These are phyloP conservation scores for Sinocyclocheilus grahami DNA, from an alignment of 2,113 vertebrate species.

Conservation along the genomic window DNA sequence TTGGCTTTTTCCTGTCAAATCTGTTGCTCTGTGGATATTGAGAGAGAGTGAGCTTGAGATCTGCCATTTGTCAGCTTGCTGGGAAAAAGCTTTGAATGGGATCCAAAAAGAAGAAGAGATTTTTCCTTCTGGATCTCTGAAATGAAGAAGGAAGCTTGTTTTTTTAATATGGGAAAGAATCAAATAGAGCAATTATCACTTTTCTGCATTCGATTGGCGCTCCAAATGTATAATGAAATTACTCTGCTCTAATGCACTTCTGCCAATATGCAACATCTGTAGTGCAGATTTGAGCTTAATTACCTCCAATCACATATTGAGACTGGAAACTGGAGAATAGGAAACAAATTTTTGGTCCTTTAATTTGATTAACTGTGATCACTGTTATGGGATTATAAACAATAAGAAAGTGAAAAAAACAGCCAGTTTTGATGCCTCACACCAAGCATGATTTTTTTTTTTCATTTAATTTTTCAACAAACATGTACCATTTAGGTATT, in stretches of 20 bases:
- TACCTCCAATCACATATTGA: not conserved
- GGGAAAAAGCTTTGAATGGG: conserved; percentile 29
- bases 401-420: conserved; percentile 14
- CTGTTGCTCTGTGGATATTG: conserved; percentile 43
- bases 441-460: too few relatives aligned
- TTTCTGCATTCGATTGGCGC: not conserved
- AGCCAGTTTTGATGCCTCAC: not conserved
- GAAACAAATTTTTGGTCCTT: conserved; percentile 13
- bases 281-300: conserved; percentile 5
- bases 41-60: conserved; percentile 34
- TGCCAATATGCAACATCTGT: conserved; percentile 8
- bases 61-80: conserved; percentile 48
- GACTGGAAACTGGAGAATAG: too few relatives aligned
- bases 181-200: not conserved
- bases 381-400: conserved; percentile 26
- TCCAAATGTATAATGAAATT: conserved; percentile 7
- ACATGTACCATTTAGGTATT: not conserved
- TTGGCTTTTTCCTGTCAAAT: conserved; percentile 52
- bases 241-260: not conserved
- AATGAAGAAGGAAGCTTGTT: conserved; percentile 20
- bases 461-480: not conserved
- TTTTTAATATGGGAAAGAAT: not conserved
- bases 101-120: conserved; percentile 41
- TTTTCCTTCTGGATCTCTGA: conserved; percentile 9
- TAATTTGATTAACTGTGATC: conserved; percentile 38